Evolutionary conservation across 2,797 vertebrate genomes (phyloP).

Genomic region (Sebastes oblongus): DNA sequence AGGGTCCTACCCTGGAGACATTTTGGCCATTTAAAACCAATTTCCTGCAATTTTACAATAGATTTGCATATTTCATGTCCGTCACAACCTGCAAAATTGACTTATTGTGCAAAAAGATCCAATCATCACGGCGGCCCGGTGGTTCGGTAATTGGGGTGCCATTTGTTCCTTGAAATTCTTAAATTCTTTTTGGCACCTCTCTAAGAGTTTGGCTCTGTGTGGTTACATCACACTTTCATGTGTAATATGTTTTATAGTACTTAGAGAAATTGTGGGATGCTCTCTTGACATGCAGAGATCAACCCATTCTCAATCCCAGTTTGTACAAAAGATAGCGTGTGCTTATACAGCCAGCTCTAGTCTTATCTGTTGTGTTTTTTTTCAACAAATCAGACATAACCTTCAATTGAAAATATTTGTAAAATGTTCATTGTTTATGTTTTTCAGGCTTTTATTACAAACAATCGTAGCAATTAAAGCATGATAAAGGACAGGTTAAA

Average conservation of each 20-base stretch:
- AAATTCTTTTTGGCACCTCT: neutral
- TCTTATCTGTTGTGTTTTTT: neutral
- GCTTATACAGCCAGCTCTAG: neutral
- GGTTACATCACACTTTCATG: neutral
- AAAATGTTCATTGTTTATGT: neutral
- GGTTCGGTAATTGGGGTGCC: slow-evolving; percentile 22
- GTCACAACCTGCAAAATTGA: slow-evolving; percentile 36
- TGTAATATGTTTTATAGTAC: neutral
- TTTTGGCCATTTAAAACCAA: slow-evolving; percentile 54
- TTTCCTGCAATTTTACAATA: slow-evolving; percentile 52
- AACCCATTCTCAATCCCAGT: neutral
- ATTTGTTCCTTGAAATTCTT: slow-evolving; percentile 34
- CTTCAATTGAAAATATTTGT: neutral
- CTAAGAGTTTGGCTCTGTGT: neutral
- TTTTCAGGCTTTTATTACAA: neutral
- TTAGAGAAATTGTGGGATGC: neutral
- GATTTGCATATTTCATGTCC: slow-evolving; percentile 52
- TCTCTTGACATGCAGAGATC: neutral
- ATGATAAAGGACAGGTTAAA: neutral
- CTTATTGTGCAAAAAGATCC: slow-evolving; percentile 30
- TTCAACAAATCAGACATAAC: neutral
- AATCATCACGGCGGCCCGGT: slow-evolving; percentile 31
- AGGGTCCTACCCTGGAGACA: slow-evolving; percentile 31
- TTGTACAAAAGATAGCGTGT: neutral
- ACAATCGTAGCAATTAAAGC: neutral